Conservation (phyloP, 92 coral and sea anemone species). For the Actinostola sp. region DNA sequence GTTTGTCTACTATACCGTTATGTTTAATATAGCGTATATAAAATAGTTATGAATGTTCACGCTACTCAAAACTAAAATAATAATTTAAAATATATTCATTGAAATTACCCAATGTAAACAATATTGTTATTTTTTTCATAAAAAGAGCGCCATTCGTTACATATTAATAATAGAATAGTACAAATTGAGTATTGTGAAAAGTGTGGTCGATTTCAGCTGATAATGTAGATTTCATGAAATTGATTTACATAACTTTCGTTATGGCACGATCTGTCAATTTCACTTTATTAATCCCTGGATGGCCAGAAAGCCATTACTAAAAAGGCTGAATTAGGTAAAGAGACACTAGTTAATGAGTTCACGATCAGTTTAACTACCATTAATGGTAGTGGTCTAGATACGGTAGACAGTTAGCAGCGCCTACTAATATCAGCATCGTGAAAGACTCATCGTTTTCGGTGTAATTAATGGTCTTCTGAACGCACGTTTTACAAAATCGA, state of each 20-base stretch:
- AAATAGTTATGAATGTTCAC: too few relatives aligned
- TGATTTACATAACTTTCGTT: conserved; percentile 2
- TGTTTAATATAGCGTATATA: too few relatives aligned
- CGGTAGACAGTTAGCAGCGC: conserved; percentile 14
- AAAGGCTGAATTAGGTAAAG: neutral
- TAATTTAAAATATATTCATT: too few relatives aligned
- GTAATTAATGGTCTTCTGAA: too few relatives aligned
- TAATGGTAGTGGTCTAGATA: conserved; percentile 13
- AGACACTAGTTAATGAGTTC: conserved; percentile 4
- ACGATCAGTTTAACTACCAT: conserved; percentile 1
- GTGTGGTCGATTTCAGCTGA: neutral
- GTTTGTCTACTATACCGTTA: neutral
- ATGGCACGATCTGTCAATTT: neutral
- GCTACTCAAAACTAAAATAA: too few relatives aligned
- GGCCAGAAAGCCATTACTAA: neutral
- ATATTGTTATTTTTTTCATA: too few relatives aligned
- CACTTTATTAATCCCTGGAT: neutral
- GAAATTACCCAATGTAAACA: neutral
- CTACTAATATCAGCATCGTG: conserved; percentile 16
- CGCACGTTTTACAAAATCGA: too few relatives aligned
- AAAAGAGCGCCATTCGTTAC: neutral
- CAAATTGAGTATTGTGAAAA: neutral
- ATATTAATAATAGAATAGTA: neutral
- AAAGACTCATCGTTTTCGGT: neutral
- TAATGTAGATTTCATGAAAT: conserved; percentile 13